Evolutionary conservation across 2,888 invertebrate species (phyloP).

Genomic region (Unio delphinus): DNA sequence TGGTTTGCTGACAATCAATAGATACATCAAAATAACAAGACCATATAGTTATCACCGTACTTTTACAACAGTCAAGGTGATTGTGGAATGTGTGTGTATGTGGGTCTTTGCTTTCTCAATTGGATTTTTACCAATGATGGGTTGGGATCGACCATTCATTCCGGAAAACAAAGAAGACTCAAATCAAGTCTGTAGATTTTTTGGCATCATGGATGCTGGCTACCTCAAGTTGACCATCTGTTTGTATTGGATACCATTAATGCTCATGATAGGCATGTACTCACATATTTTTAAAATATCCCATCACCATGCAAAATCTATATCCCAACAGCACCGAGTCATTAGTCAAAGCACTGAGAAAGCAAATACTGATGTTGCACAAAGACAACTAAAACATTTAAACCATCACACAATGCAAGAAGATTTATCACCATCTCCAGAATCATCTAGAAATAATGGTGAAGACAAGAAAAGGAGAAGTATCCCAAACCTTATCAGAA

Average conservation of each 20-base stretch:
- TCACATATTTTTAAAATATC: constrained; percentile 39
- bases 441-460: neutral
- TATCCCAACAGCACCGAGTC: constrained; percentile 23
- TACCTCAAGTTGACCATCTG: constrained; percentile 30
- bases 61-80: constrained; percentile 30
- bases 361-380: neutral
- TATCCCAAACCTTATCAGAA: constrained; percentile 6
- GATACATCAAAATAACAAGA: constrained; percentile 43
- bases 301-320: constrained; percentile 31
- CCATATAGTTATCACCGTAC: constrained; percentile 36
- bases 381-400: no score
- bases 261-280: constrained; percentile 39
- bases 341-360: no score
- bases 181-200: constrained; percentile 36
- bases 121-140: constrained; percentile 40
- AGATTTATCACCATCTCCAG: no score
- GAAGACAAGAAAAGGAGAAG: neutral
- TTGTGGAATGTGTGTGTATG: constrained; percentile 22
- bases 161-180: constrained; percentile 14
- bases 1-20: constrained; percentile 37
- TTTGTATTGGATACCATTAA: constrained; percentile 38
- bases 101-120: constrained; percentile 36
- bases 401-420: neutral
- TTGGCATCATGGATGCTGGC: constrained; percentile 29
- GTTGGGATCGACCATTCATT: constrained; percentile 36